Evolutionary conservation across 1,140 invertebrate genomes (phyloP), one percentile per base, ranked within the genome.

Genomic region (Amphibalanus amphitrite): DNA sequence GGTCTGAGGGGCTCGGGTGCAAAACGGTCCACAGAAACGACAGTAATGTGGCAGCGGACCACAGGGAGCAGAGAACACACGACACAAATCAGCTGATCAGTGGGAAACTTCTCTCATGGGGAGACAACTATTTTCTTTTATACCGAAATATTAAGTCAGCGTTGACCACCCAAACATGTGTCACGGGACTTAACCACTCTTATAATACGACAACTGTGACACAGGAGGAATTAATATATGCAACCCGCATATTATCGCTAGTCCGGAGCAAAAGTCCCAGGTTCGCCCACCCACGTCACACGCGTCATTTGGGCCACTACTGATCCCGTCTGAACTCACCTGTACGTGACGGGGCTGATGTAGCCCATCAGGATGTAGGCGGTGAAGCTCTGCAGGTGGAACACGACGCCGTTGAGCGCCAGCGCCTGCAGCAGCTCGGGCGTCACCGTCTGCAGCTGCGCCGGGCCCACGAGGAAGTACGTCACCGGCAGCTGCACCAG

Each of bases 331-430:
- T n/a, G 6, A 4, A 65, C 75, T 80, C 82, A 92, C 90, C 90
- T 92, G 77, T 92, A 90, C 40, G 90, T 92, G 23, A 92, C 89
- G 65, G 90, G 90, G 80, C 88, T 90, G 78, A 92, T 90, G 77
- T 90, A 91, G 77, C 88, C 88, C 87, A 93, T 90, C 69, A 92
- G 84, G 68, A 89, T 89, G 81, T 92, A 92, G 23, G 90, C 90
- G 71, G 89, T 89, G 76, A 92, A 90, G 80, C 89, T 91, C 86
- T 92, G 91, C 78, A 89, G 90, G 79, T 93, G 91, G 79, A 92
- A 93, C 79, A 90, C 91, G 10, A 91, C 77, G 71, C 90, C 90
- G 81, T 91, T 91, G 0, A 92, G 78, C 30, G 90, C 78, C 77
- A 89, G 87, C 64, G 84, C 85, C 38, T 83, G 78, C 13, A 90